These are phyloP conservation scores for Oscheius sp. DNA, from an alignment of 1,140 invertebrate genomes.

Conservation along the genomic window DNA sequence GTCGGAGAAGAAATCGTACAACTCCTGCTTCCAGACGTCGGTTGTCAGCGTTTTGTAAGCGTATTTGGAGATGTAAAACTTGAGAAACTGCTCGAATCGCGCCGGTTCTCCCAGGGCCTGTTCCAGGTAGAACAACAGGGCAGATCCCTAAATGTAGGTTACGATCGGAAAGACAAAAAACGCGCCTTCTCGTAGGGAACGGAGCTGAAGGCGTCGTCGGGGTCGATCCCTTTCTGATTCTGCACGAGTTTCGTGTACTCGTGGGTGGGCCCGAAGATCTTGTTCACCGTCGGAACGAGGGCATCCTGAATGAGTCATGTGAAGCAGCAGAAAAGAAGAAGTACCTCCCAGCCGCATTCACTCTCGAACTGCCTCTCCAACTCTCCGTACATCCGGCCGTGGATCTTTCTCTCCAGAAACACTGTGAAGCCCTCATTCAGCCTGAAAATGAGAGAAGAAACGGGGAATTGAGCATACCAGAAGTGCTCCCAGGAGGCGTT, in stretches of 20 bases:
- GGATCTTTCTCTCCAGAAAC: slow-evolving; percentile 84
- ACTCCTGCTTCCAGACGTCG: slow-evolving; percentile 74
- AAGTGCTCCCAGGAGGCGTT: slow-evolving; percentile 90
- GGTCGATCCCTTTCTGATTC: slow-evolving; percentile 76
- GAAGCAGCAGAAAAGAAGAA: neutral
- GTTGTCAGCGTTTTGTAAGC: slow-evolving; percentile 79
- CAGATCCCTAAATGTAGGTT: slow-evolving; percentile 69
- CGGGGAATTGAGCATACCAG: slow-evolving; percentile 67
- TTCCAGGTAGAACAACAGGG: slow-evolving; percentile 83
- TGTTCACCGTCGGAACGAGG: slow-evolving; percentile 42
- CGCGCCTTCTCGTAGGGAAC: slow-evolving; percentile 83
- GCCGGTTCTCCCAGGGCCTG: slow-evolving; percentile 75
- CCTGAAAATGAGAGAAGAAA: slow-evolving; percentile 56
- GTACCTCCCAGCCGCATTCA: slow-evolving; percentile 71
- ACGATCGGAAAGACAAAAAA: neutral
- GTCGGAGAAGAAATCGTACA: slow-evolving; percentile 75
- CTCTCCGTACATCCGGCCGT: slow-evolving; percentile 70
- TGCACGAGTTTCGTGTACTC: slow-evolving; percentile 75
- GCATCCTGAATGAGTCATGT: slow-evolving; percentile 66
- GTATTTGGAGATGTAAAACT: slow-evolving; percentile 77
- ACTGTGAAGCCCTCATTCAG: slow-evolving; percentile 93
- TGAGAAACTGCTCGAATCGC: slow-evolving; percentile 80
- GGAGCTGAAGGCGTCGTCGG: slow-evolving; percentile 83
- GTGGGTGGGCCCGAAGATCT: slow-evolving; percentile 64
- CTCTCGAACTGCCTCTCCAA: slow-evolving; percentile 26